Base-by-base conservation (phyloP, 1,140 invertebrate genomes). In the Trachymyrmex septentrionalis region DNA sequence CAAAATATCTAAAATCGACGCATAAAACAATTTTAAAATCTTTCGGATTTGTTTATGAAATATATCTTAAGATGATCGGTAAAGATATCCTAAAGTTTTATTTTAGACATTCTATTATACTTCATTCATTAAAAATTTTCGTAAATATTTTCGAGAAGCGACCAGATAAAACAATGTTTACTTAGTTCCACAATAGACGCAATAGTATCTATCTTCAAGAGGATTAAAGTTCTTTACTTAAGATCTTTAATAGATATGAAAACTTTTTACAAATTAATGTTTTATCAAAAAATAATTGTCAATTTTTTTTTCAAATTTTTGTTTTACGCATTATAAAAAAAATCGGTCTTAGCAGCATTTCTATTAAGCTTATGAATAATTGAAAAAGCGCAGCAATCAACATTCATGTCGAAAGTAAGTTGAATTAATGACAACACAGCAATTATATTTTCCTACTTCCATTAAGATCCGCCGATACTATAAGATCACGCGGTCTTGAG, bases 381-480 rank as follows among this genome's bases (percentile, higher is more conserved):
- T 69, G 30, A 81, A 69, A 67, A 27, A 16, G 0, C 5, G n/a
- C 6, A 30, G 10, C 38, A 38, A 69, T 57, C 1, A 61, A 24
- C 64, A 85, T 50, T 88, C 50, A 61, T 50, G 77, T 50, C 9
- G 66, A 38, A 88, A 59, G 44, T 72, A 55, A 67, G 69, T 71
- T 21, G 53, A 71, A 64, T 59, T 64, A 27, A 63, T 61, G 9
- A 48, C 1, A 53, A 67, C 9, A 63, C 66, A 38, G 24, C 5
- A 16, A 78, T 93, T 93, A 94, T 94, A 92, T 95, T 9, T 78
- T 89, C 73, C 95, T 93, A 53, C 90, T 92, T 84, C 93, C 91
- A 86, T 95, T 92, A 73, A 96, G 94, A 88, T 95, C 94, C 30
- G 96, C 95, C 75, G 95, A 94, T 27, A 96, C 96, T 44, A 95